Conservation (phyloP, 1,140 invertebrate species). For the Phymastichus coffea region DNA sequence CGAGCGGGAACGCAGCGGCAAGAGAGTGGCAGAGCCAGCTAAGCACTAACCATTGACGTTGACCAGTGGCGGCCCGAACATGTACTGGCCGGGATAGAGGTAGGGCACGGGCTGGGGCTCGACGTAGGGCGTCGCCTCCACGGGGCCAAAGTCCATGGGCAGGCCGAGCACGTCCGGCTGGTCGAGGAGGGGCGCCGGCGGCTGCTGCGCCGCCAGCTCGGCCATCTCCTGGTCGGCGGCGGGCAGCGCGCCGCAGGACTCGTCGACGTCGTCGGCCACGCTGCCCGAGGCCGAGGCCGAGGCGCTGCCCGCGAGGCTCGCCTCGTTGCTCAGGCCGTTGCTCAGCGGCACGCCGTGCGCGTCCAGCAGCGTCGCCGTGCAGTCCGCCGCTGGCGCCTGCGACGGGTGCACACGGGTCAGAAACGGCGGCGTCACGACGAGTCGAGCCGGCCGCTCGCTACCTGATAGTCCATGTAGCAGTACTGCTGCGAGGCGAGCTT, state of each 20-base stretch:
- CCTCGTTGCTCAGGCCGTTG: constrained; percentile 1
- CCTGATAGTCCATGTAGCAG: constrained; percentile 51
- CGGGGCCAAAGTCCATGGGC: too few relatives aligned
- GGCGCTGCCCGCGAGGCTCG: background rate
- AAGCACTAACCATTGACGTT: constrained; percentile 55
- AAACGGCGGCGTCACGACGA: too few relatives aligned
- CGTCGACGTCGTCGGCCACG: background rate
- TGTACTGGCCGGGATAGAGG: constrained; percentile 56
- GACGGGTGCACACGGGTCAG: too few relatives aligned
- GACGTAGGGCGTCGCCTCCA: constrained; percentile 42
- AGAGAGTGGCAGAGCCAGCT: too few relatives aligned
- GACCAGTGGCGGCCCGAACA: constrained; percentile 55
- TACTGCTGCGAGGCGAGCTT: constrained; percentile 46
- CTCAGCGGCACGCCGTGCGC: constrained; percentile 29
- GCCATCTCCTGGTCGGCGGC: constrained; percentile 26
- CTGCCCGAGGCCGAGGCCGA: background rate
- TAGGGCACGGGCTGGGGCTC: constrained; percentile 46
- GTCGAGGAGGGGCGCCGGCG: constrained; percentile 24
- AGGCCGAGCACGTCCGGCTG: constrained; percentile 8
- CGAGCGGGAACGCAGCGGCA: background rate
- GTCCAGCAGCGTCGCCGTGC: constrained; percentile 35
- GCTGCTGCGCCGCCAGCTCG: constrained; percentile 36
- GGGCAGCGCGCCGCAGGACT: constrained; percentile 20
- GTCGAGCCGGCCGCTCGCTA: constrained; percentile 14
- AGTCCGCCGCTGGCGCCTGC: constrained; percentile 39